Evolutionary conservation across 2,888 invertebrate species (phyloP).

Genomic region (Sarcophaga rosellei): DNA sequence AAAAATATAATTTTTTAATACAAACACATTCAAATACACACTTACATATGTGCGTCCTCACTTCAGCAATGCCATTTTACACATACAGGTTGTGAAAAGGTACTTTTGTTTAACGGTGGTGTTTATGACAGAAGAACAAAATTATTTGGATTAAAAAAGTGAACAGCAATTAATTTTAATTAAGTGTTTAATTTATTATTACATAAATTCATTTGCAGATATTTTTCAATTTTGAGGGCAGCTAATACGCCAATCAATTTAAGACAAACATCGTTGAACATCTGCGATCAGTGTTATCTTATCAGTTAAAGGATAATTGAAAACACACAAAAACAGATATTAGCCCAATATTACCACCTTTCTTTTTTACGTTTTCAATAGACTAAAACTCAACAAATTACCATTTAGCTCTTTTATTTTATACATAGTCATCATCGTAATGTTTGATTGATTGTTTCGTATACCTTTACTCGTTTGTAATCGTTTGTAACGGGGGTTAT

Average conservation of each 20-base stretch:
- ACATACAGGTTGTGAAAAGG: neutral
- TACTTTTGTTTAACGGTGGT: neutral
- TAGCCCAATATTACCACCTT: too few species aligned
- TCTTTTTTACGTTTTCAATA: neutral
- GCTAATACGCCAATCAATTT: neutral
- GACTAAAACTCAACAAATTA: slow-evolving; percentile 37
- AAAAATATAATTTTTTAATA: neutral
- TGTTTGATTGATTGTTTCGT: slow-evolving; percentile 12
- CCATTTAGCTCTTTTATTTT: neutral
- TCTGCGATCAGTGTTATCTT: too few species aligned
- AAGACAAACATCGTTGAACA: neutral
- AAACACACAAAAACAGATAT: too few species aligned
- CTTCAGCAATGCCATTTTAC: neutral
- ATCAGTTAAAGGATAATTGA: too few species aligned
- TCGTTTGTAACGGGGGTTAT: neutral
- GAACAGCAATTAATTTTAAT: slow-evolving; percentile 37
- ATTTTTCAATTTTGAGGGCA: slow-evolving; percentile 2
- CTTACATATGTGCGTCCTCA: neutral
- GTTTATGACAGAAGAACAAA: slow-evolving; percentile 30
- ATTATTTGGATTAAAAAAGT: slow-evolving; percentile 23
- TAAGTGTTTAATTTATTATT: slow-evolving; percentile 41
- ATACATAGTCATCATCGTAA: neutral
- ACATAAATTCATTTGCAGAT: slow-evolving; percentile 2
- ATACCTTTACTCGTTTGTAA: neutral
- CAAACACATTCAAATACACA: neutral